Base-by-base conservation (phyloP, 1,140 invertebrate species). In the Hylaeus anthracinus region DNA sequence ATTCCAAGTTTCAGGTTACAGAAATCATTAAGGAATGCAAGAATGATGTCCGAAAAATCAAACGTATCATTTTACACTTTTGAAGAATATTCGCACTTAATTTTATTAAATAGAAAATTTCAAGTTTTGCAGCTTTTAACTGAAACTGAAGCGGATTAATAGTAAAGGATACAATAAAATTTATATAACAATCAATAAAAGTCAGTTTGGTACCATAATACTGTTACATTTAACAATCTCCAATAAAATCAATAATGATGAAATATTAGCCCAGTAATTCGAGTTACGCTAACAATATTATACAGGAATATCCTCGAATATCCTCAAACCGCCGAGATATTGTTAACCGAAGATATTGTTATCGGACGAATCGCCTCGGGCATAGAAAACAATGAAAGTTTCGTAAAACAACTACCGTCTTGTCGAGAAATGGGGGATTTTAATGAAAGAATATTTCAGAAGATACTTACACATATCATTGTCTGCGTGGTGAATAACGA, bases 401-500 rank as follows among this genome's bases (percentile, higher is more conserved):
- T 15, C 61, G 15, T 10, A 10, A 61, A 4, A 8, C 1, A 43
- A 12, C 12, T 43, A 45, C 51, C 61, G 12, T 8, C 1, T 5
- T 8, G 12, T 73, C 6, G 26, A 53, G 45, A n/a, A 64, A 72
- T 41, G 10, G 6, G 5, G 5, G 5, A 56, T 4, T 66, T 76
- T 76, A 69, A 76, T 48, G 64, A 69, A 39, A 58, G 55, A 41
- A 39, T 51, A 15, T 63, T 3, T 2, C 1, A 39, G 0, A 1
- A 60, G 39, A 61, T 72, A 72, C 92, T 93, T 76, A 94, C 94
- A 90, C 73, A 92, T 88, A 75, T 95, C 94, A 74, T 94, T 95
- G 92, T 98, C 97, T 37, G 98, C 97, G 88, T 98, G 97, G 89
- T 98, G 97, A 86, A 98, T 98, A 74, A 98, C 97, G 85, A 98